Evolutionary conservation across 2,888 invertebrate genomes (phyloP), one percentile per base, ranked within the genome.

Genomic region (Cenopis cana): DNA sequence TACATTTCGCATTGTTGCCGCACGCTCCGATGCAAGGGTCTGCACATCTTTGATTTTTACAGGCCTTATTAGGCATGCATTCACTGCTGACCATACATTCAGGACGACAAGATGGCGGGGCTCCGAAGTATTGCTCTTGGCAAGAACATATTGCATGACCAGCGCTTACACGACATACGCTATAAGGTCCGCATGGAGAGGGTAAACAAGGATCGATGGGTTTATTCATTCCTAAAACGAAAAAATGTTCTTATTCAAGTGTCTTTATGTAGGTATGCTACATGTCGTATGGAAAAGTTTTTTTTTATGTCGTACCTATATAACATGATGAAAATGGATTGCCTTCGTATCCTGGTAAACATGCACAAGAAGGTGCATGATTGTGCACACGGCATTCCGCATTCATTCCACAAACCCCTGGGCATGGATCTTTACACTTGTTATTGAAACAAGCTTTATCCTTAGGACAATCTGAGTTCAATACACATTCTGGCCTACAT

Each of bases 401-500:
- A 85, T 97, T 97, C 78, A 97, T 93, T 60, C 97, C 97, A 83
- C 98, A 98, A 41, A 96, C 96, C 77, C 97, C 97, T 36, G 95
- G 94, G 82, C 98, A 98, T 20, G 98, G 97, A 90, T 98, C 96
- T 80, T 94, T 94, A 85, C 98, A 98, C 93, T 97, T 97, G 88
- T 97, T 97, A 83, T 97, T 97, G 64, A 96, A 94, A 83, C 98
- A 98, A 33, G 97, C 96, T 88, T 95, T 96, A 76, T 95, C 95
- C 81, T 94, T 94, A 8, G 95, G 94, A 88, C 98, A 98, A 81
- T 98, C 98, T 10, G 96, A 95, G 86, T 98, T 98, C 78, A 96
- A 95, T n/a, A 97, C 95, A 86, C 98, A 98, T 94, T 98, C 97
- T 33, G 98, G 98, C 83, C 97, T 94, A 86, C 98, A 98, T 82